Evolutionary conservation across 2,888 invertebrate species (phyloP).

Genomic region (Eupithecia dodoneata): DNA sequence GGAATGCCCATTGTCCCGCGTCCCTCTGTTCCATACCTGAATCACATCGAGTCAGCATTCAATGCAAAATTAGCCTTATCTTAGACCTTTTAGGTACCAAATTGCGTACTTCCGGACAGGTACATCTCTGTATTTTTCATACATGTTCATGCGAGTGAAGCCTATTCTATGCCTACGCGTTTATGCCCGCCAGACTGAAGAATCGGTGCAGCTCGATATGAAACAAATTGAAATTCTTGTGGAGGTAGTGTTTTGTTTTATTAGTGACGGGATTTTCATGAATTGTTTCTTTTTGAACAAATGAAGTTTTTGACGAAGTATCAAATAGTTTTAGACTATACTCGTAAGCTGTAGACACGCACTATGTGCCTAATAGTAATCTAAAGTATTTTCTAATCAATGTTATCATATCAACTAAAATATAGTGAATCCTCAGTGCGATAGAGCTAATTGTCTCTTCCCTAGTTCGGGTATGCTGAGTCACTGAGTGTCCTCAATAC

Average conservation of each 20-base stretch:
- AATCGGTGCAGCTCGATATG: slow-evolving; percentile 9
- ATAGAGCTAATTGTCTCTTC: background rate
- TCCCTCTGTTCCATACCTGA: slow-evolving; percentile 23
- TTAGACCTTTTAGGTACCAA: background rate
- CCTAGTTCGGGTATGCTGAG: background rate
- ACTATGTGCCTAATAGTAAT: background rate
- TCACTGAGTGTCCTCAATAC: slow-evolving; percentile 4
- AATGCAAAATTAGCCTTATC: slow-evolving; percentile 17
- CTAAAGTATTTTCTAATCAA: background rate
- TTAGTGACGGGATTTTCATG: background rate
- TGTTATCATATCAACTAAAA: background rate
- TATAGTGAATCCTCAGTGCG: background rate
- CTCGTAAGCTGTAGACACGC: background rate
- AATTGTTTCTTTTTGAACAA: background rate
- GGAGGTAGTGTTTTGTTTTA: slow-evolving; percentile 7
- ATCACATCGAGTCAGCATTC: slow-evolving; percentile 18
- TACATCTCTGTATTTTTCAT: background rate
- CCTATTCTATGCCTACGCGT: background rate
- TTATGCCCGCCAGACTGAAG: slow-evolving; percentile 6
- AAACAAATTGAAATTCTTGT: slow-evolving; percentile 13
- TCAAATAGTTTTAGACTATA: background rate
- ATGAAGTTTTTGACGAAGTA: background rate
- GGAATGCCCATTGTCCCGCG: slow-evolving; percentile 79
- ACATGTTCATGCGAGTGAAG: background rate
- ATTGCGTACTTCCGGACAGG: background rate